phyloP scores from a whole-genome alignment of 2,113 vertebrate species.

The Crotalus helleri region DNA sequence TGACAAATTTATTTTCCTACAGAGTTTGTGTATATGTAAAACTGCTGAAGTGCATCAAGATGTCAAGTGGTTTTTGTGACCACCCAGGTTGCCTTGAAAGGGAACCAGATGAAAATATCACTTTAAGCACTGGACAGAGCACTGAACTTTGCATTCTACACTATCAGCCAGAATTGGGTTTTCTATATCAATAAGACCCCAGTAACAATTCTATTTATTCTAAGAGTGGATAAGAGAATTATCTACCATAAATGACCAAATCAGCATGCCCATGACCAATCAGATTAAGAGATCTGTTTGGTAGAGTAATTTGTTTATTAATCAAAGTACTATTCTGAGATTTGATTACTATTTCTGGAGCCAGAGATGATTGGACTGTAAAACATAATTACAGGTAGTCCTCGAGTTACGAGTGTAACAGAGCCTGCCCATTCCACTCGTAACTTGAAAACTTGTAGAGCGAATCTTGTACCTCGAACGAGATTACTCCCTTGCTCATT shows the following conservation, averaged over 20 bases:
- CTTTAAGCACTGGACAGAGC: slow-evolving; percentile 75
- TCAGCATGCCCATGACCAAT: slow-evolving; percentile 5
- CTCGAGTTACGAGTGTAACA: too few relatives aligned
- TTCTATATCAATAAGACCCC: slow-evolving; percentile 60
- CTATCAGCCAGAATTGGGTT: slow-evolving; percentile 40
- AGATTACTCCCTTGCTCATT: too few relatives aligned
- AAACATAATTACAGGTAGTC: background rate
- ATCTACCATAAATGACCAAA: slow-evolving; percentile 23
- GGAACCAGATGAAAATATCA: slow-evolving; percentile 98
- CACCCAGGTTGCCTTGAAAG: slow-evolving; percentile 99
- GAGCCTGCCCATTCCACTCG: too few relatives aligned
- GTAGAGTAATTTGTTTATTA: background rate
- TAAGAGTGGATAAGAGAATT: slow-evolving; percentile 42
- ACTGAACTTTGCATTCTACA: slow-evolving; percentile 46
- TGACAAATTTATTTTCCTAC: slow-evolving; percentile 99
- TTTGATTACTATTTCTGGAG: background rate
- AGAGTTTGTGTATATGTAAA: slow-evolving; percentile 99
- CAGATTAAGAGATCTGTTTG: slow-evolving; percentile 35
- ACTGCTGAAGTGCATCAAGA: slow-evolving; percentile 99
- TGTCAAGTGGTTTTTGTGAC: slow-evolving; percentile 99
- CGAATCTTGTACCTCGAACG: too few relatives aligned
- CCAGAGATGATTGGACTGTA: slow-evolving; percentile 4
- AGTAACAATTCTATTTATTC: slow-evolving; percentile 56
- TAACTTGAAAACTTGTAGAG: too few relatives aligned
- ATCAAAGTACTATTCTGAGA: slow-evolving; percentile 8